These are phyloP conservation scores for Pollenia griseotomentosa DNA, from an alignment of 2,888 invertebrate genomes.

Conservation along the genomic window DNA sequence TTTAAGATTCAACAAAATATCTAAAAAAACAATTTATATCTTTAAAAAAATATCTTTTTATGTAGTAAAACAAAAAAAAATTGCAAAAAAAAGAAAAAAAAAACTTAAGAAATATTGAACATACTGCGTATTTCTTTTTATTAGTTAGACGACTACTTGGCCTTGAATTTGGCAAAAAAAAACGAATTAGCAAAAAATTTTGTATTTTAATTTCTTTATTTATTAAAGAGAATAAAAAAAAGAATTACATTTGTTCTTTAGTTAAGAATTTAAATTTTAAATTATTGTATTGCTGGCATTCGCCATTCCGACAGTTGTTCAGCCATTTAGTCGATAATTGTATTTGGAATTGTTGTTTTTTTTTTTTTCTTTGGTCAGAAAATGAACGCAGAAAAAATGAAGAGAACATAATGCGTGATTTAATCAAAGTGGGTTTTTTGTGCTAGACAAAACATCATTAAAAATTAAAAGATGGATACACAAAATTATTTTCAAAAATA, in stretches of 20 bases:
- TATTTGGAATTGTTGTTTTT: constrained; percentile 10
- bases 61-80: background rate
- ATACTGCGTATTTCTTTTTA: constrained; percentile 35
- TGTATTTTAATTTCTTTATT: constrained; percentile 31
- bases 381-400: constrained; percentile 2
- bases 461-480: background rate
- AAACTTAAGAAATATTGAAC: background rate
- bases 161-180: constrained; percentile 59
- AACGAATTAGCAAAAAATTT: constrained; percentile 2
- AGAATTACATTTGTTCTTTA: constrained; percentile 23
- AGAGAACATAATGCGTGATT: constrained; percentile 36
- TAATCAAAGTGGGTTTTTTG: constrained; percentile 16
- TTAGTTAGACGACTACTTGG: constrained; percentile 36
- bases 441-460: constrained; percentile 40
- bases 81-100: background rate
- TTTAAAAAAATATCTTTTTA: background rate
- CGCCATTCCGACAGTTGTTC: background rate
- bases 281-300: background rate
- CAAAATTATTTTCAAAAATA: background rate
- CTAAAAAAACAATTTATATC: background rate
- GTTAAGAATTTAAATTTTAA: constrained; percentile 11
- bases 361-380: constrained; percentile 29
- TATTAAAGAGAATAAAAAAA: constrained; percentile 18
- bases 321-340: background rate
- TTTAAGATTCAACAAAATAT: background rate